These are phyloP conservation scores for Fukomys damarensis DNA, from an alignment of 2,113 vertebrate species.

Conservation along the genomic window DNA sequence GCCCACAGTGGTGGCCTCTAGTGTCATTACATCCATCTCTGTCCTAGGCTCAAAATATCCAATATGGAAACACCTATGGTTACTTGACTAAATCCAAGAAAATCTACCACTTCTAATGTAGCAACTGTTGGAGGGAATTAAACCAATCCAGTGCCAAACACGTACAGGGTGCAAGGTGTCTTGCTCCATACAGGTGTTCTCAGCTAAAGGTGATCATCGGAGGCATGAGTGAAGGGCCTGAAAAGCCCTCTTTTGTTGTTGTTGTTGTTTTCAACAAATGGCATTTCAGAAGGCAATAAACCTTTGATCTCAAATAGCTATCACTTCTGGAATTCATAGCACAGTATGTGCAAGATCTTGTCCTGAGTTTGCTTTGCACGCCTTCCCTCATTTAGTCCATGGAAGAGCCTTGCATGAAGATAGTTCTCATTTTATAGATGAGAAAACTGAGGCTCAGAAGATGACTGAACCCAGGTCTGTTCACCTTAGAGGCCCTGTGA, in stretches of 20 bases:
- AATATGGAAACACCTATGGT: neutral
- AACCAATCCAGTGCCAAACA: neutral
- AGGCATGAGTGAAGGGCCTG: too few species aligned
- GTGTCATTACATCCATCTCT: neutral
- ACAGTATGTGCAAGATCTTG: neutral
- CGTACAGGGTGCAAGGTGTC: neutral
- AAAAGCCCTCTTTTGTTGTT: neutral
- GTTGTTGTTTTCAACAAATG: neutral
- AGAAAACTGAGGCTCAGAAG: neutral
- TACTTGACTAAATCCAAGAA: neutral
- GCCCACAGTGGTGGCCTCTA: neutral
- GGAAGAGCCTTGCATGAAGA: neutral
- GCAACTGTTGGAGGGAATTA: constrained; percentile 4
- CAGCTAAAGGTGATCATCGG: neutral
- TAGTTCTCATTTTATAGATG: constrained; percentile 31
- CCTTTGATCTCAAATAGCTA: neutral
- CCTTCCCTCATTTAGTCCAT: neutral
- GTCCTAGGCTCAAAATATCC: neutral
- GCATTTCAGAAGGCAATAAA: neutral
- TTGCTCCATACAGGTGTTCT: neutral
- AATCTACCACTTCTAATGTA: neutral
- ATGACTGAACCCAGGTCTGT: neutral
- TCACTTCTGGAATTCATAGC: neutral
- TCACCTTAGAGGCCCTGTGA: neutral
- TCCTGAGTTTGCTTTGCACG: neutral